Evolutionary conservation across 2,888 invertebrate genomes (phyloP).

Genomic region (Tetranychus truncatus): DNA sequence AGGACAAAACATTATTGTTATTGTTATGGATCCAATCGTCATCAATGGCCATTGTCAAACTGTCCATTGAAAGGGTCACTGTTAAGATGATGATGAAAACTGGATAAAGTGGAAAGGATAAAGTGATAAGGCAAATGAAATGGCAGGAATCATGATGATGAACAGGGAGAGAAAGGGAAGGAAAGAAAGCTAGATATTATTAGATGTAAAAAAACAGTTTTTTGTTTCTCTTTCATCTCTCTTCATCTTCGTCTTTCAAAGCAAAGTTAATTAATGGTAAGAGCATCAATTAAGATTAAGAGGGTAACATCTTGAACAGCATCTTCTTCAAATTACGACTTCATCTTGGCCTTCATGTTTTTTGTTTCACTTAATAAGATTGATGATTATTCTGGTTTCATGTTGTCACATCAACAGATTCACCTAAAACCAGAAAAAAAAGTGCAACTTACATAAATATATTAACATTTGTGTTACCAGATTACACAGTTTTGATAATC

Average conservation of each 20-base stretch:
- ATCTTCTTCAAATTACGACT: not conserved
- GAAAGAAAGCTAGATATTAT: not conserved
- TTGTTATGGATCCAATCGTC: too few species aligned
- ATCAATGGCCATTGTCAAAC: not conserved
- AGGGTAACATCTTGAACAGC: not conserved
- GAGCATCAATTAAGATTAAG: conserved; percentile 1
- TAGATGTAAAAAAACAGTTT: not conserved
- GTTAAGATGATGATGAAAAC: not conserved
- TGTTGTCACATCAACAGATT: too few species aligned
- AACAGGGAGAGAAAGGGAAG: not conserved
- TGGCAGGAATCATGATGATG: not conserved
- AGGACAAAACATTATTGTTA: not conserved
- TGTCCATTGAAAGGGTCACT: not conserved
- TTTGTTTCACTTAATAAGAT: too few species aligned
- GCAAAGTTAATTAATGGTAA: not conserved
- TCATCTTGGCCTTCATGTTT: not conserved
- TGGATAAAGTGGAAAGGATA: not conserved
- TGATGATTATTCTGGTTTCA: too few species aligned
- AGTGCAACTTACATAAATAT: too few species aligned
- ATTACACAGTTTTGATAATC: too few species aligned
- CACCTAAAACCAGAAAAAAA: too few species aligned
- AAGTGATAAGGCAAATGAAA: not conserved
- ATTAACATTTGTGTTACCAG: too few species aligned
- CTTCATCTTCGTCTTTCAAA: too few species aligned
- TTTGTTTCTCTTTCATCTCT: too few species aligned